Conservation (phyloP, 2,797 vertebrate species). For the Syndactyla subalaris region DNA sequence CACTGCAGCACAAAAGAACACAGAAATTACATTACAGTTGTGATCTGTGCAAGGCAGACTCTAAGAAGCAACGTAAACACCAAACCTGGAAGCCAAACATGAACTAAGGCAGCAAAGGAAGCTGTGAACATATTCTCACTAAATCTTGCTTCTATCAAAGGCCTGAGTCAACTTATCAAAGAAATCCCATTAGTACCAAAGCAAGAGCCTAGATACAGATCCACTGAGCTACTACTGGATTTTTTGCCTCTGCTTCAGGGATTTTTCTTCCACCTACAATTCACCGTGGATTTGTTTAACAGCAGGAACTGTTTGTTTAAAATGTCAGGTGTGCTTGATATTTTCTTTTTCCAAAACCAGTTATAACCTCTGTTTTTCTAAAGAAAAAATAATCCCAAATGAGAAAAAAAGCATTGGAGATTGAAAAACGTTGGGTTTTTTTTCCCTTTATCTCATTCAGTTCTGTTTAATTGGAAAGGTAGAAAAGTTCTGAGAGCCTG, state of each 20-base stretch:
- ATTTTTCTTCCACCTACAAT: conserved; percentile 28
- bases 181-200: conserved; percentile 39
- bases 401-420: background rate
- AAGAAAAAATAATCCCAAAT: conserved; percentile 7
- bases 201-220: background rate
- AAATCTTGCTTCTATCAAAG: conserved; percentile 41
- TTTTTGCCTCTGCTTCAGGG: conserved; percentile 15
- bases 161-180: conserved; percentile 21
- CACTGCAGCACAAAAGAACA: background rate
- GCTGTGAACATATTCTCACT: background rate
- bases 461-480: background rate
- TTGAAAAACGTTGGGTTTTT: background rate
- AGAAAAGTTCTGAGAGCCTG: background rate
- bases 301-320: conserved; percentile 49
- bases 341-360: conserved; percentile 27
- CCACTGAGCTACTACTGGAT: background rate
- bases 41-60: background rate
- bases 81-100: background rate
- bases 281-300: conserved; percentile 28
- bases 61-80: background rate
- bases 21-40: background rate
- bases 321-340: conserved; percentile 25
- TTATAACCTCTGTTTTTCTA: conserved; percentile 22
- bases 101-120: conserved; percentile 20
- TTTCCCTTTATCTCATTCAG: background rate